Conservation (phyloP, 2,797 vertebrate species). For the Acanthurus tractus region DNA sequence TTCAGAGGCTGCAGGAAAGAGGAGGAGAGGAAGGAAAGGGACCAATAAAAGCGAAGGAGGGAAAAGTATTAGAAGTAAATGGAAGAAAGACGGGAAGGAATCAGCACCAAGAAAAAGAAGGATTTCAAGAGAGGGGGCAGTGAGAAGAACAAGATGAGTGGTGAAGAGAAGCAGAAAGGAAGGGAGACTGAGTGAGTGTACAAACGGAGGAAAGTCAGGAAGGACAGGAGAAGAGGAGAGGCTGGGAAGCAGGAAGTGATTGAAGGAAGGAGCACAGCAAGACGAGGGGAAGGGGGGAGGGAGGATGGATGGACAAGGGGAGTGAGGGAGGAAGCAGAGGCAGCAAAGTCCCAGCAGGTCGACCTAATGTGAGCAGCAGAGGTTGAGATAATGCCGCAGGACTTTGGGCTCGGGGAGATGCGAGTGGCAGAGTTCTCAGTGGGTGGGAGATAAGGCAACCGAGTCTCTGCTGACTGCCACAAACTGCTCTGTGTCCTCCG, state of each 20-base stretch:
- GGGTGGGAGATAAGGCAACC: conserved; percentile 66
- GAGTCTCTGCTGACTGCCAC: conserved; percentile 62
- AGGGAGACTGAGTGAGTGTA: conserved; percentile 12
- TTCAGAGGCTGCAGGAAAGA: not conserved
- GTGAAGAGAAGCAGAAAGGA: conserved; percentile 9
- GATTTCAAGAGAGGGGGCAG: conserved; percentile 28
- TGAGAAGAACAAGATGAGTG: conserved; percentile 27
- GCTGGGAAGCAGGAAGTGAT: not conserved
- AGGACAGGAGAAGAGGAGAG: not conserved
- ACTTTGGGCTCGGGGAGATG: conserved; percentile 40
- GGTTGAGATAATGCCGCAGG: conserved; percentile 65
- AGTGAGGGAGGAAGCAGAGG: not conserved
- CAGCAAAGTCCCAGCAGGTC: conserved; percentile 50
- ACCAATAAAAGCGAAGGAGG: not conserved
- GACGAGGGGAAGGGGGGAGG: conserved; percentile 7
- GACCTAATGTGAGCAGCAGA: conserved; percentile 54
- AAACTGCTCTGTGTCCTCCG: conserved; percentile 53
- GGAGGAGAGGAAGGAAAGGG: not conserved
- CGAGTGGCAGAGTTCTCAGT: conserved; percentile 45
- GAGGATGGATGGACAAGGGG: conserved; percentile 17
- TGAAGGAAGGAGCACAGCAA: conserved; percentile 15
- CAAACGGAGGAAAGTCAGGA: conserved; percentile 20
- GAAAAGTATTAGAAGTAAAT: conserved; percentile 5
- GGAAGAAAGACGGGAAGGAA: conserved; percentile 13
- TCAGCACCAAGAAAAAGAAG: conserved; percentile 35